Percentiles rank a stretch among this genome's conserved stretches.
phyloP scores from a whole-genome alignment of 2,888 invertebrate species.

The Drosophila stalkeri region DNA sequence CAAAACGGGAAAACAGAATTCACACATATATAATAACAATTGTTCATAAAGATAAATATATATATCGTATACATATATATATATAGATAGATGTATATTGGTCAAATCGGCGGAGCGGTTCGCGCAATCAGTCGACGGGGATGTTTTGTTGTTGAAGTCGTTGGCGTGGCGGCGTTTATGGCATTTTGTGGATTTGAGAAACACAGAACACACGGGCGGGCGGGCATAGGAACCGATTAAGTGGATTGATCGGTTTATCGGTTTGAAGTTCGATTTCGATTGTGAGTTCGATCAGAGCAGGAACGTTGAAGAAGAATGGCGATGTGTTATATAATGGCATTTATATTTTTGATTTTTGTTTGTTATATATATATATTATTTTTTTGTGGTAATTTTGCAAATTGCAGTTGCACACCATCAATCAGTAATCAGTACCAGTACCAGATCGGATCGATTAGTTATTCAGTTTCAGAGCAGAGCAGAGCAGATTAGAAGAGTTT shows the following conservation, averaged over 20 bases:
- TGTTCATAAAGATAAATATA: conserved; percentile 30
- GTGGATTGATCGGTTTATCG: conserved; percentile 35
- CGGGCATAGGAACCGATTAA: conserved; percentile 50
- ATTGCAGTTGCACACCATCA: conserved; percentile 75
- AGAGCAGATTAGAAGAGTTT: conserved; percentile 76
- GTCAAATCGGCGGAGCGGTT: conserved; percentile 72
- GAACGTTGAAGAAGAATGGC: conserved; percentile 77
- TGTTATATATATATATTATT: conserved; percentile 7
- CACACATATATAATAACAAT: conserved; percentile 16
- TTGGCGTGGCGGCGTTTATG: conserved; percentile 69
- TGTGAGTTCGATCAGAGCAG: conserved; percentile 69
- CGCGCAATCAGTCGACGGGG: conserved; percentile 78
- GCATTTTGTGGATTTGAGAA: conserved; percentile 49
- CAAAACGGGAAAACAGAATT: conserved; percentile 21
- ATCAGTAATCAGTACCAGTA: conserved; percentile 78
- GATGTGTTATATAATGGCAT: conserved; percentile 46
- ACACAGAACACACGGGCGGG: conserved; percentile 51
- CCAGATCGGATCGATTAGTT: conserved; percentile 72
- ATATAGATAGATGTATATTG: conserved; percentile 42
- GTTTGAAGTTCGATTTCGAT: conserved; percentile 45
- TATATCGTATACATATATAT: conserved; percentile 33
- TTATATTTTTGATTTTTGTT: conserved; percentile 6
- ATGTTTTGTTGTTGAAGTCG: conserved; percentile 70
- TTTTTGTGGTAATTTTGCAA: conserved; percentile 38
- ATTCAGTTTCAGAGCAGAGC: conserved; percentile 76